Percentiles rank a stretch among this genome's conserved stretches.
Evolutionary conservation across 2,888 invertebrate genomes (phyloP).

Genomic region (Parasteatoda lunata): DNA sequence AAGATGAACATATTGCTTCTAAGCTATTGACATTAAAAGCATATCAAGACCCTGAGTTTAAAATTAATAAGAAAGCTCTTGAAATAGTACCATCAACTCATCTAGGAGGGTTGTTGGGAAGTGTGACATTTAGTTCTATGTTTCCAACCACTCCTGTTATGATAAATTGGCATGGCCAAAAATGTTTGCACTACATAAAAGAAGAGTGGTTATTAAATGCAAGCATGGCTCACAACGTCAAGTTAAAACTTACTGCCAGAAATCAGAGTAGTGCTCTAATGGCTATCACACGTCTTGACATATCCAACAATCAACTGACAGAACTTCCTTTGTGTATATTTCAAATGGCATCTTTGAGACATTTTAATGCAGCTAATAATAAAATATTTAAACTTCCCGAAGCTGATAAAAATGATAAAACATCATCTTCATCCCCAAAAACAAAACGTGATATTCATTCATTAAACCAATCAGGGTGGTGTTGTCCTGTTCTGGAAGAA

Average conservation of each 20-base stretch:
- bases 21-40: slow-evolving; percentile 89
- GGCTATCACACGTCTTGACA: slow-evolving; percentile 93
- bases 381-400: slow-evolving; percentile 85
- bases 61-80: slow-evolving; percentile 91
- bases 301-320: slow-evolving; percentile 90
- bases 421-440: slow-evolving; percentile 44
- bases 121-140: slow-evolving; percentile 82
- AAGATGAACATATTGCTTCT: slow-evolving; percentile 85
- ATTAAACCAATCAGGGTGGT: slow-evolving; percentile 66
- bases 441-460: slow-evolving; percentile 33
- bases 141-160: slow-evolving; percentile 86
- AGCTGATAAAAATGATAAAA: slow-evolving; percentile 54
- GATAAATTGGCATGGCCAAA: slow-evolving; percentile 87
- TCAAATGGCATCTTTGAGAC: slow-evolving; percentile 85
- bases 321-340: slow-evolving; percentile 88
- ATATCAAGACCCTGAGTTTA: slow-evolving; percentile 92
- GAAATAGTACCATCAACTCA: slow-evolving; percentile 76
- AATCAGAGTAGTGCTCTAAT: slow-evolving; percentile 83
- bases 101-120: slow-evolving; percentile 70
- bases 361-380: slow-evolving; percentile 91
- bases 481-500: slow-evolving; percentile 86
- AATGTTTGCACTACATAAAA: slow-evolving; percentile 82
- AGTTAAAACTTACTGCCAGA: slow-evolving; percentile 82
- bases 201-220: slow-evolving; percentile 89
- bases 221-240: slow-evolving; percentile 87